These are phyloP conservation scores for Oryzias dopingdopingensis DNA, from an alignment of 2,797 vertebrate species.

Conservation along the genomic window DNA sequence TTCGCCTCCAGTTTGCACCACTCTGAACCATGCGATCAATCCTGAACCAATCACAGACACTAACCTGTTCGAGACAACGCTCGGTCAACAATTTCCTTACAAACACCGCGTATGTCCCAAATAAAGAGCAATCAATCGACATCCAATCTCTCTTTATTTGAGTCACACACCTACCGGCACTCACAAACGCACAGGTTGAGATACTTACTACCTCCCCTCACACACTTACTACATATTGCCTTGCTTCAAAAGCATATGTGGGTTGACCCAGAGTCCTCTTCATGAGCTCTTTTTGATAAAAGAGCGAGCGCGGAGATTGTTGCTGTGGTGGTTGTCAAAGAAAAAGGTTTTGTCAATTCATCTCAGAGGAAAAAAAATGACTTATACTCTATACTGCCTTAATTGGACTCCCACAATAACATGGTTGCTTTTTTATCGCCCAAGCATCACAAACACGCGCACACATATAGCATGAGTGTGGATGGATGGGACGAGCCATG, in stretches of 20 bases:
- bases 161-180: conserved; percentile 52
- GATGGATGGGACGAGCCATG: conserved; percentile 39
- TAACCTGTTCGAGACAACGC: conserved; percentile 75
- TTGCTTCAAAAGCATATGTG: conserved; percentile 96
- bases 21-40: conserved; percentile 59
- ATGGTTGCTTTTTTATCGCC: conserved; percentile 2
- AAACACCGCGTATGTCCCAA: no score
- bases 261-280: conserved; percentile 97
- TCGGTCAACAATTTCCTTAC: background rate
- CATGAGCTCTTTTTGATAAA: conserved; percentile 96
- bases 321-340: conserved; percentile 84
- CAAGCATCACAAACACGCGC: conserved; percentile 26
- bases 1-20: conserved; percentile 51
- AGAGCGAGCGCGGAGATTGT: conserved; percentile 86
- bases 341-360: conserved; percentile 75
- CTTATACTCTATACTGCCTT: conserved; percentile 23
- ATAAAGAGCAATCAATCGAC: no score
- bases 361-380: conserved; percentile 32
- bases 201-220: conserved; percentile 27
- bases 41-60: conserved; percentile 79
- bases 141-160: no score
- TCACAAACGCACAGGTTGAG: conserved; percentile 10
- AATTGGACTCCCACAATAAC: conserved; percentile 30
- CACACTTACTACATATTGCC: conserved; percentile 96
- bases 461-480: conserved; percentile 28